Conservation (phyloP, 2,113 vertebrate genomes). For the Gymnogyps californianus region DNA sequence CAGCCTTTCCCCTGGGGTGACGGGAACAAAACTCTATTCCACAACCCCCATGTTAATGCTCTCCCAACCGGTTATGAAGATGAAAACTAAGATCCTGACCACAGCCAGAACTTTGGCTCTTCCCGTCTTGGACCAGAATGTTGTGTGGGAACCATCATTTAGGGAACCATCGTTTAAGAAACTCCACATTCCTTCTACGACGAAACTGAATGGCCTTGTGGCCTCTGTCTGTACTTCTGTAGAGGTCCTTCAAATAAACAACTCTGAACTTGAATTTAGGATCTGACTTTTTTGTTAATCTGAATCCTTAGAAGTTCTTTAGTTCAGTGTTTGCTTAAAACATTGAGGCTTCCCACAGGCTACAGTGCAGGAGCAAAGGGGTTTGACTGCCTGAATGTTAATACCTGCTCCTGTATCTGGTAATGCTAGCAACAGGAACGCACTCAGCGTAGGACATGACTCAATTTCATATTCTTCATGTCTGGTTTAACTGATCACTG, state of each 20-base stretch:
- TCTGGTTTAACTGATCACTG: not conserved
- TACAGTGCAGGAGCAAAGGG: not conserved
- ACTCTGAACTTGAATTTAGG: not conserved
- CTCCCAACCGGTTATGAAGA: constrained; percentile 92
- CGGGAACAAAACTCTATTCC: constrained; percentile 87
- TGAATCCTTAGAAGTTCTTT: not conserved
- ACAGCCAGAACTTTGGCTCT: constrained; percentile 66
- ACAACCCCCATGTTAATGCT: constrained; percentile 85
- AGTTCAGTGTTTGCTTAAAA: not conserved
- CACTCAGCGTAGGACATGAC: not conserved
- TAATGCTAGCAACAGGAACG: not conserved
- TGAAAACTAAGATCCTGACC: constrained; percentile 67
- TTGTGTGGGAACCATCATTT: not conserved
- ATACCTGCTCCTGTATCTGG: not conserved
- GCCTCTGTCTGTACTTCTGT: not conserved
- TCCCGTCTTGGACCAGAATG: constrained; percentile 50
- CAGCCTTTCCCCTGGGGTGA: constrained; percentile 98
- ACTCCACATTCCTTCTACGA: not conserved
- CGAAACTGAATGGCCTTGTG: not conserved
- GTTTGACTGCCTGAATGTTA: not conserved
- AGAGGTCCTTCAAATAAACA: constrained; percentile 73
- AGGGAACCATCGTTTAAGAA: constrained; percentile 24
- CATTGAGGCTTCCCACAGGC: not conserved
- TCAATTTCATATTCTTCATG: not conserved
- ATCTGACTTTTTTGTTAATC: not conserved